phyloP scores from a whole-genome alignment of 2,797 vertebrate species.

The Enteromius trimaculatus region DNA sequence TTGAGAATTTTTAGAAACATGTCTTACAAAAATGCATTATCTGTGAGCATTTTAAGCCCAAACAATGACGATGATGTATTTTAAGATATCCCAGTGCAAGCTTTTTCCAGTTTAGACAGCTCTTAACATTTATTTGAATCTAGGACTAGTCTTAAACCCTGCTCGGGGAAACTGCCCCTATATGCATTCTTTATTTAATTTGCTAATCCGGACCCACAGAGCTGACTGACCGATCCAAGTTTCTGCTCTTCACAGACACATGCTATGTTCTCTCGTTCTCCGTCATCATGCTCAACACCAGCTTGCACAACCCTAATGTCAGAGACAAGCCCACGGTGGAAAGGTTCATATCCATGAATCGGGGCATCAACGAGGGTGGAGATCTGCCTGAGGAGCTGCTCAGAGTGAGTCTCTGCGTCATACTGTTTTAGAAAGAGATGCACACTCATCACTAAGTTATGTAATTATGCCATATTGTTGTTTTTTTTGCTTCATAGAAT shows the following conservation, averaged over 20 bases:
- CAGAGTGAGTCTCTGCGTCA: conserved; percentile 76
- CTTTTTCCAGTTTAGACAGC: too few species aligned
- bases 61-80: too few species aligned
- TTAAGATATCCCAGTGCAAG: too few species aligned
- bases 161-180: too few species aligned
- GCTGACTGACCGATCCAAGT: neutral
- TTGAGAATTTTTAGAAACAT: too few species aligned
- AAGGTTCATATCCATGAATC: conserved; percentile 97
- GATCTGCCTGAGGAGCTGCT: conserved; percentile 96
- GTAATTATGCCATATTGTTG: neutral
- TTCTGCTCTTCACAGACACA: conserved; percentile 82
- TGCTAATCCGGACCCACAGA: neutral
- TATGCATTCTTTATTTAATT: neutral
- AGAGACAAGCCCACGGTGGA: conserved; percentile 93
- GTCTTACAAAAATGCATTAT: too few species aligned
- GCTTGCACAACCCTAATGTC: conserved; percentile 97
- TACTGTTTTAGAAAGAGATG: neutral
- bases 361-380: conserved; percentile 95
- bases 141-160: too few species aligned
- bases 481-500: conserved; percentile 78
- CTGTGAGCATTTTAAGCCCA: too few species aligned
- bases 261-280: conserved; percentile 97
- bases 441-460: neutral
- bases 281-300: conserved; percentile 98
- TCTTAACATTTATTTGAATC: too few species aligned